Base-by-base conservation (phyloP, 1,140 invertebrate species). In the Orussus abietinus region DNA sequence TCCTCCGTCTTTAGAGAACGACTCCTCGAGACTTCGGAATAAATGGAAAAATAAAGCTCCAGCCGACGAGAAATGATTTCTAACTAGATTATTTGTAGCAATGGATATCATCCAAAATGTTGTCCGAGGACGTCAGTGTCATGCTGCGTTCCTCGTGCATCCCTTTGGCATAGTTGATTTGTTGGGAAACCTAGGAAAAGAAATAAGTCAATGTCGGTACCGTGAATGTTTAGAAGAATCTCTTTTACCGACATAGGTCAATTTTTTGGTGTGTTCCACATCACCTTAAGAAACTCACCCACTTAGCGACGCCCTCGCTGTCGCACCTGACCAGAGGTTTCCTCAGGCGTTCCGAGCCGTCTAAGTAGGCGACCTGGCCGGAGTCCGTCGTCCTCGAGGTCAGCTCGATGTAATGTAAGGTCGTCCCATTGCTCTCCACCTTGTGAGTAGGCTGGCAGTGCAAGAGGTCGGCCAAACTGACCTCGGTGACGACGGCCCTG, bases 91-190 rank as follows among this genome's bases (percentile, higher is more conserved):
- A 74, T 53, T 71, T 72, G 12, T 74, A 74, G 21, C 55, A 62
- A 13, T 69, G 55, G 33, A 71, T 66, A 31, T 72, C 69, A 21
- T 74, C 71, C 22, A 74, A 40, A 56, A 74, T 69, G 28, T 67
- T 74, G 39, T 74, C 71, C n/a, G 69, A 72, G 4, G 69, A 72
- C 38, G 64, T 63, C 9, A 74, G 41, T 0, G 71, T 74, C 11
- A 74, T 48, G 32, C 59, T 68, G 4, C 81, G 76, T 75, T 95
- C 91, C 63, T 90, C 82, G 63, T 85, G 88, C 56, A 93, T 80
- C 57, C 83, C 84, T 64, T 89, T 90, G 25, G 91, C 91, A 70
- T 91, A 91, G 57, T 90, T 91, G 39, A 88, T 83, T 69, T 87
- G 79, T 49, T 85, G 80, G 3, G 76, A 77, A 29, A 81, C 79